Percentiles rank a stretch among this genome's conserved stretches.
phyloP scores from a whole-genome alignment of 2,888 invertebrate species.

The Amblyjoppa fuscipennis region DNA sequence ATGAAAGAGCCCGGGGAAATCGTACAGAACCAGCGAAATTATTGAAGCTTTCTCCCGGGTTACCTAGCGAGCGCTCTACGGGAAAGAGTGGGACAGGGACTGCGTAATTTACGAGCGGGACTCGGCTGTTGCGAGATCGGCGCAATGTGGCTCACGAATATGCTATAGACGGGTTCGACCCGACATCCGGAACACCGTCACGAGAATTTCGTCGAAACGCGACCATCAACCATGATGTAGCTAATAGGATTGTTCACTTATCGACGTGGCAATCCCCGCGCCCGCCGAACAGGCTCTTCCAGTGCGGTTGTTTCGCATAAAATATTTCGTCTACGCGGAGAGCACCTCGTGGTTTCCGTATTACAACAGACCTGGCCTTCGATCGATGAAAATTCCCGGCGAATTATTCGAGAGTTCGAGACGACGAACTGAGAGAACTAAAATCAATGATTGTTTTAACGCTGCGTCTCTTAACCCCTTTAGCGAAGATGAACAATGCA shows the following conservation, averaged over 20 bases:
- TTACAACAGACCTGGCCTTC: background rate
- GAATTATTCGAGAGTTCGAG: constrained; percentile 25
- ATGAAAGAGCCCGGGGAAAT: constrained; percentile 16
- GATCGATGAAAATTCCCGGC: constrained; percentile 45
- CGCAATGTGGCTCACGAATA: background rate
- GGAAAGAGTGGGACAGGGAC: constrained; percentile 1
- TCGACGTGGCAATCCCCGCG: background rate
- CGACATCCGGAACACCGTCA: constrained; percentile 1
- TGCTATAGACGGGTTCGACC: background rate
- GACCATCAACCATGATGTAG: background rate
- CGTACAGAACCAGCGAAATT: constrained; percentile 36
- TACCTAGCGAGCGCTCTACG: constrained; percentile 10
- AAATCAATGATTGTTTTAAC: constrained; percentile 43
- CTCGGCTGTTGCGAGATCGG: background rate
- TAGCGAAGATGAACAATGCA: constrained; percentile 39
- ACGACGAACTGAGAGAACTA: background rate
- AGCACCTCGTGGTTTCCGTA: background rate
- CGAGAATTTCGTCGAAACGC: background rate
- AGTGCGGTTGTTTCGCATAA: constrained; percentile 3
- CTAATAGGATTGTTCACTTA: background rate
- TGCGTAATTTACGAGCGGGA: constrained; percentile 13
- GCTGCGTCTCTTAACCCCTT: constrained; percentile 21
- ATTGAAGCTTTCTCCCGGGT: constrained; percentile 53
- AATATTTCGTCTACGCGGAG: background rate
- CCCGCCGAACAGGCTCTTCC: background rate